Base-by-base conservation (phyloP, 2,888 invertebrate species). In the Aleiodes testaceus region DNA sequence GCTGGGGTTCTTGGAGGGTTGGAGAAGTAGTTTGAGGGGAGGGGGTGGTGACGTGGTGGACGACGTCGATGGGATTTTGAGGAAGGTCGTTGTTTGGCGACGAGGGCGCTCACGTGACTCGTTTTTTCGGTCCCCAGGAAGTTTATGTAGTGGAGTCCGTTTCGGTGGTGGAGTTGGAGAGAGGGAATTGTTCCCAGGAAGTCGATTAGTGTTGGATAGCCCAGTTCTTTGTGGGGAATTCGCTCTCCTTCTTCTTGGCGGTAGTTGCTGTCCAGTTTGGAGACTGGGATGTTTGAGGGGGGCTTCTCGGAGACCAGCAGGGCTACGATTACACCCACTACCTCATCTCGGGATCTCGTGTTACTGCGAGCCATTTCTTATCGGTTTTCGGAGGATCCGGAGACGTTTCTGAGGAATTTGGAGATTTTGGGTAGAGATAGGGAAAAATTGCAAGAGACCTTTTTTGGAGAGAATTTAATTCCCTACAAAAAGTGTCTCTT, bases 191-290 rank as follows among this genome's bases (percentile, higher is more conserved):
- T 79, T 1, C 67, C 44, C 0, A 86, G 26, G 50, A 81, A 82
- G 4, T 77, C 77, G 0, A 74, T 2, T 0, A 84, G 22, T 12
- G 71, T 72, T 0, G 47, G 0, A 65, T 66, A 76, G 5, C 81
- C 81, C 0, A 81, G 77, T 0, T 74, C 50, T 16, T 68, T 74
- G 53, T 72, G 84, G 0, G 85, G 85, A 69, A 86, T 82, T 4
- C 65, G 11, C 12, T 66, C 69, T 0, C 77, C 79, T 9, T 79
- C 80, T 5, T 49, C 11, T 0, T 78, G 75, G n/a, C 26, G 52
- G 42, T 80, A 85, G n/a, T 80, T 75, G 1, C 18, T 5, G 11
- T 79, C 78, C 7, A 82, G 49, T 9, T 53, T 26, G 0, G 12
- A n/a, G 0, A 80, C 5, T 0, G 76, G 71, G 1, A 78, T 66